phyloP scores from a whole-genome alignment of 2,113 vertebrate genomes.

The Hydrolagus affinis region DNA sequence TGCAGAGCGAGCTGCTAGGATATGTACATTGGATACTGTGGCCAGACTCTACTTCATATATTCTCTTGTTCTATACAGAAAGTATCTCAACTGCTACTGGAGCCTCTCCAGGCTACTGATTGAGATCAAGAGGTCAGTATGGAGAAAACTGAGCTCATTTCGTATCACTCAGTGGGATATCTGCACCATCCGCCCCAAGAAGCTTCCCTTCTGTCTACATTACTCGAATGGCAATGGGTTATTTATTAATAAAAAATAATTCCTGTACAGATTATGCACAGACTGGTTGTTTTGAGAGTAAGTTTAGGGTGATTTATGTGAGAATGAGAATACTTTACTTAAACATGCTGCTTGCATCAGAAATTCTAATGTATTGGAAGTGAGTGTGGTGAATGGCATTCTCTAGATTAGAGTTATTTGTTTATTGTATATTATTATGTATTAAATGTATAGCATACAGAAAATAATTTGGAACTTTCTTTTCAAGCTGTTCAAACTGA shows the following conservation, averaged over 20 bases:
- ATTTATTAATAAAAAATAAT: too few relatives aligned
- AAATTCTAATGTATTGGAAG: too few relatives aligned
- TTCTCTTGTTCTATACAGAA: not conserved
- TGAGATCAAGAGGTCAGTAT: not conserved
- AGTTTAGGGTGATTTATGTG: too few relatives aligned
- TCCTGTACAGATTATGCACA: too few relatives aligned
- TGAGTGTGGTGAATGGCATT: too few relatives aligned
- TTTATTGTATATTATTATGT: not conserved
- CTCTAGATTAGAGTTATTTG: not conserved
- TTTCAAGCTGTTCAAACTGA: not conserved
- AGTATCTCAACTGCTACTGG: not conserved
- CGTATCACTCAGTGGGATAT: too few relatives aligned
- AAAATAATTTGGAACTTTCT: not conserved
- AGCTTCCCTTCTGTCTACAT: not conserved
- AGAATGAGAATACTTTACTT: too few relatives aligned
- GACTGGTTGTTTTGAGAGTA: too few relatives aligned
- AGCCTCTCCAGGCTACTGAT: not conserved
- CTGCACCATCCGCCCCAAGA: too few relatives aligned
- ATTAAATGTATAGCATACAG: not conserved
- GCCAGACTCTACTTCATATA: not conserved
- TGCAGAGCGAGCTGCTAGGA: too few relatives aligned
- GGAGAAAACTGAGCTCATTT: not conserved
- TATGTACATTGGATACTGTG: not conserved
- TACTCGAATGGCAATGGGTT: not conserved
- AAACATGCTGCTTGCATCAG: too few relatives aligned